phyloP scores from a whole-genome alignment of 2,797 vertebrate species.

The Eulemur albifrons region DNA sequence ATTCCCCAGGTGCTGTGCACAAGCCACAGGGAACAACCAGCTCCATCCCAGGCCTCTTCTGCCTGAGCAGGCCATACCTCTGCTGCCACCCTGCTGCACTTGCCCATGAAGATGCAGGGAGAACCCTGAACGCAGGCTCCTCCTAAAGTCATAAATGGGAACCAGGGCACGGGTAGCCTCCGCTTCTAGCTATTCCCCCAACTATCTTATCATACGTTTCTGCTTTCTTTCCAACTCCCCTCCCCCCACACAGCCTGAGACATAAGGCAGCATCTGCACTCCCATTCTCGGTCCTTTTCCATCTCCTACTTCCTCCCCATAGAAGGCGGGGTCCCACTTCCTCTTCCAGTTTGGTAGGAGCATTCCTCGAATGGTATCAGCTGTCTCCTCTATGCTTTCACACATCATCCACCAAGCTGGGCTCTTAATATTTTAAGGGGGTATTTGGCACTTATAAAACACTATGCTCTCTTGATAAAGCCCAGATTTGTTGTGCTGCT shows the following conservation, averaged over 20 bases:
- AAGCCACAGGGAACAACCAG: not conserved
- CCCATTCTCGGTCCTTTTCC: not conserved
- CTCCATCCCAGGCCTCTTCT: not conserved
- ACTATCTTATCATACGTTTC: not conserved
- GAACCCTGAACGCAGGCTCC: not conserved
- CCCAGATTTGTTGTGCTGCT: not conserved
- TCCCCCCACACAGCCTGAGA: not conserved
- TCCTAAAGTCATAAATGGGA: not conserved
- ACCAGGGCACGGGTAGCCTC: not conserved
- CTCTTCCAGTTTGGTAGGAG: not conserved
- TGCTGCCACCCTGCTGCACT: no score
- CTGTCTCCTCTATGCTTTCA: not conserved
- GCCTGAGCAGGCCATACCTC: not conserved
- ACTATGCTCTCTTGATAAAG: not conserved
- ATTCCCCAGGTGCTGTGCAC: not conserved
- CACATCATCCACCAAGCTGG: not conserved
- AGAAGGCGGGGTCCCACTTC: not conserved
- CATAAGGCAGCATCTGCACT: not conserved
- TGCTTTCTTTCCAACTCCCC: not conserved
- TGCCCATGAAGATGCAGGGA: not conserved
- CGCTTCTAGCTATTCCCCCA: not conserved
- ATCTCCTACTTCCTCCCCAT: not conserved
- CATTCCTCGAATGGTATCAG: not conserved
- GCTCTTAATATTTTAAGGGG: not conserved
- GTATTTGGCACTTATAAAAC: not conserved